Evolutionary conservation across 2,797 vertebrate genomes (phyloP), one percentile per base, ranked within the genome.

Genomic region (Lepus townsendii): DNA sequence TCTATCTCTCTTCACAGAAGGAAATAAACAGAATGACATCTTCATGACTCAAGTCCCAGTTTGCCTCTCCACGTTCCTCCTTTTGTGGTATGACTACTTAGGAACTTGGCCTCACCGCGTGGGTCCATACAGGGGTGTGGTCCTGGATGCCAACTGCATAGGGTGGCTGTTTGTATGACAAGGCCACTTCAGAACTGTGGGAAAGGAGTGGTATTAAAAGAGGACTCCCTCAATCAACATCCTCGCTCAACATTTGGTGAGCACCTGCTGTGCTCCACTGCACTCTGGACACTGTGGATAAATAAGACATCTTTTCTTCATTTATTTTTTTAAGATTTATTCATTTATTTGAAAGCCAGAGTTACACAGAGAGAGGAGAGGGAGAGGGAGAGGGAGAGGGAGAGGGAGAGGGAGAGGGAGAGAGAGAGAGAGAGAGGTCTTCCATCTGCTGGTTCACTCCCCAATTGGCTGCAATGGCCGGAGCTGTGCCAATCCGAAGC

Each of bases 1-100:
- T 63, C 24, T 89, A 24, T 82, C 91, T 96, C 80, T 85, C 77
- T 85, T 79, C 30, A n/a, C 87, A 65, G 65, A 90, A 86, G 30
- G 8, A 5, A 84, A 93, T 94, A 90, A 93, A 75, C n/a, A 91
- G 82, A 83, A 95, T 35, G 12, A 26, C 50, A 60, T 79, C 92
- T 78, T 95, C 73, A 50, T 94, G 96, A 91, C 20, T 77, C 75
- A 95, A 54, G 66, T 38, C 32, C 52, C 50, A 16, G 17, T 68
- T 68, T 77, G 27, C 27, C 14, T 92, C 54, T 71, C 24, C 38
- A 68, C 52, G 24, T 27, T 63, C 87, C 89, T 95, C 91, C 90
- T 95, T 83, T 72, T 24, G n/a, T 42, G 88, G 73, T 16, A 62
- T 57, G 83, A 22, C 38, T 92, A 7, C 60, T 57, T 11, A 10